Conservation (phyloP, 2,888 invertebrate species). For the Belgica antarctica region DNA sequence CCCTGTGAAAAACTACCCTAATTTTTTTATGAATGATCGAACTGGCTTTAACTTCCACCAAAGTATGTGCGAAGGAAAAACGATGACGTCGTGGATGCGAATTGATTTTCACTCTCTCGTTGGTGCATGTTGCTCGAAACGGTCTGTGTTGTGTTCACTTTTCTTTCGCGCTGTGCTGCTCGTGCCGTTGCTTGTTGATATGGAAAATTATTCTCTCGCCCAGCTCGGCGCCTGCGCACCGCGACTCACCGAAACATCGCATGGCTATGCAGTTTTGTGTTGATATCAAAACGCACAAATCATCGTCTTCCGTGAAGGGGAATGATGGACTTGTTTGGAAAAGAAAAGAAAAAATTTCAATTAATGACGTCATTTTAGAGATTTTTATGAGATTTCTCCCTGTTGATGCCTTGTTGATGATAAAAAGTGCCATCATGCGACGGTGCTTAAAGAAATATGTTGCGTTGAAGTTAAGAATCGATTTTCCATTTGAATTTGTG, state of each 20-base stretch:
- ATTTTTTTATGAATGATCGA: constrained; percentile 42
- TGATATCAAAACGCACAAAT: constrained; percentile 27
- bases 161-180: not conserved
- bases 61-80: constrained; percentile 30
- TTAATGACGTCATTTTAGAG: no score
- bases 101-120: constrained; percentile 42
- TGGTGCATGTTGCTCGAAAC: constrained; percentile 20
- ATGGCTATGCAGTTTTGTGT: constrained; percentile 19
- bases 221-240: no score
- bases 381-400: no score
- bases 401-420: no score
- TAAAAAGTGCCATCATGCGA: no score
- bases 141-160: not conserved
- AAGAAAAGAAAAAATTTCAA: no score
- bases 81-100: constrained; percentile 41
- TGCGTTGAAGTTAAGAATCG: no score
- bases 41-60: constrained; percentile 32
- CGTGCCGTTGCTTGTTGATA: constrained; percentile 34
- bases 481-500: no score
- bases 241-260: not conserved
- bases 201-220: constrained; percentile 24
- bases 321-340: no score
- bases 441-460: no score
- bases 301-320: constrained; percentile 12
- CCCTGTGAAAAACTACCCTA: constrained; percentile 33